Conservation (phyloP, 2,888 invertebrate genomes). For the Nineta flava region DNA sequence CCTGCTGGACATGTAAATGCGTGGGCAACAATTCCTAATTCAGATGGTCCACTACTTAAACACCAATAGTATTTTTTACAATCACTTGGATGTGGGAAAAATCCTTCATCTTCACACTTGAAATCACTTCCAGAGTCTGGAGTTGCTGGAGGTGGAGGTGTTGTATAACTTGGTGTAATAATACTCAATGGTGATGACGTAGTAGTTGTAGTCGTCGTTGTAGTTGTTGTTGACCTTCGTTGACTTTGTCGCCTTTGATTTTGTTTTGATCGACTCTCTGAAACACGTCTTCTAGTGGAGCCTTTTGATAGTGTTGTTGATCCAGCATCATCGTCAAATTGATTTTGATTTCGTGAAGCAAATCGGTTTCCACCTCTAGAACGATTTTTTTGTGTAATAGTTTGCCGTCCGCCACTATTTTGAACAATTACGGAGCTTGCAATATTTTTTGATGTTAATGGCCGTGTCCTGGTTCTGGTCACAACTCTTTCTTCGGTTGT, state of each 20-base stretch:
- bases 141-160: conserved; percentile 75
- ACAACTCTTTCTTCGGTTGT: conserved; percentile 25
- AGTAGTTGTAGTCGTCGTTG: conserved; percentile 29
- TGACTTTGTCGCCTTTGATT: conserved; percentile 18
- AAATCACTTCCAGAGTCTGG: conserved; percentile 82
- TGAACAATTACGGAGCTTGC: neutral
- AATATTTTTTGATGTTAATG: neutral
- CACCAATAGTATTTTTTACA: conserved; percentile 95
- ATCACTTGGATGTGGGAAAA: conserved; percentile 80
- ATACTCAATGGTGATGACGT: conserved; percentile 33
- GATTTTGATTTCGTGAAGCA: neutral
- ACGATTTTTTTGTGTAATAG: neutral
- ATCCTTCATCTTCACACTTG: conserved; percentile 85
- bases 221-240: conserved; percentile 16
- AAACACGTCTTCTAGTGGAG: neutral
- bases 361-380: neutral
- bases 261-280: neutral
- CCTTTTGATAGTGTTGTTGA: neutral
- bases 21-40: conserved; percentile 79
- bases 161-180: conserved; percentile 33
- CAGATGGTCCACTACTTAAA: conserved; percentile 73
- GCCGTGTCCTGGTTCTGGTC: conserved; percentile 25
- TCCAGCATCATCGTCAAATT: neutral
- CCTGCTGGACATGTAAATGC: conserved; percentile 86
- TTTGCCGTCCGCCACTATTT: conserved; percentile 6